phyloP scores from a whole-genome alignment of 2,888 invertebrate genomes.

The Acanthopleura granulata region DNA sequence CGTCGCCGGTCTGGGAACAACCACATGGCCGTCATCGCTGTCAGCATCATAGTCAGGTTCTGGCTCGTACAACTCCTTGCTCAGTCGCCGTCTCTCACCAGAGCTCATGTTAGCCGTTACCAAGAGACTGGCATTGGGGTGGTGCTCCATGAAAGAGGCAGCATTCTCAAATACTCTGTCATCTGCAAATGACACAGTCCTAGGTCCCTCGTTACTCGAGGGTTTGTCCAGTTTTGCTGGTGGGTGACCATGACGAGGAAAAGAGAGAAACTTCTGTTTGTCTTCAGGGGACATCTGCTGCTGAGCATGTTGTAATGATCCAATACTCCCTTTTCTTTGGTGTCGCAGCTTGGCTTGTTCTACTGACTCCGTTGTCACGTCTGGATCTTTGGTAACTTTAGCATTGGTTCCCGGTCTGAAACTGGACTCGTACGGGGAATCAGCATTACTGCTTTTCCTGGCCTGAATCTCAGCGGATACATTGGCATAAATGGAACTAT shows the following conservation, averaged over 20 bases:
- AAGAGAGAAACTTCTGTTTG: slow-evolving; percentile 9
- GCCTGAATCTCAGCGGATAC: slow-evolving; percentile 46
- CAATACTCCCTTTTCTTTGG: not conserved
- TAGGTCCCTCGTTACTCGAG: slow-evolving; percentile 2
- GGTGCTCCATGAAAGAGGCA: slow-evolving; percentile 54
- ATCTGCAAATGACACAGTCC: slow-evolving; percentile 55
- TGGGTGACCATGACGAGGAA: not conserved
- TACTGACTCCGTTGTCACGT: slow-evolving; percentile 69
- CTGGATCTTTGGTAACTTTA: slow-evolving; percentile 90
- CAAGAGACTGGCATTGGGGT: slow-evolving; percentile 59
- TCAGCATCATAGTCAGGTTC: slow-evolving; percentile 58
- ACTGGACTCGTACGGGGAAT: slow-evolving; percentile 75
- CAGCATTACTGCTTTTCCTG: slow-evolving; percentile 26
- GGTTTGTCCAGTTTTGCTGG: not conserved
- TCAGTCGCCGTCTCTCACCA: slow-evolving; percentile 33
- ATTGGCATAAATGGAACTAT: slow-evolving; percentile 59
- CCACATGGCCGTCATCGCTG: slow-evolving; percentile 36
- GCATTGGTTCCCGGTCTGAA: slow-evolving; percentile 90
- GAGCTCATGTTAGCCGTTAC: slow-evolving; percentile 55
- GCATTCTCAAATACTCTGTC: slow-evolving; percentile 57
- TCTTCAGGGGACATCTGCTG: not conserved
- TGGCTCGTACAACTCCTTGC: slow-evolving; percentile 41
- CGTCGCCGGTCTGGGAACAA: not conserved
- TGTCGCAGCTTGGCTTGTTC: slow-evolving; percentile 4
- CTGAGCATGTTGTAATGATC: slow-evolving; percentile 4